Base-by-base conservation (phyloP, 1,140 invertebrate species). In the Aradophagus sp. region DNA sequence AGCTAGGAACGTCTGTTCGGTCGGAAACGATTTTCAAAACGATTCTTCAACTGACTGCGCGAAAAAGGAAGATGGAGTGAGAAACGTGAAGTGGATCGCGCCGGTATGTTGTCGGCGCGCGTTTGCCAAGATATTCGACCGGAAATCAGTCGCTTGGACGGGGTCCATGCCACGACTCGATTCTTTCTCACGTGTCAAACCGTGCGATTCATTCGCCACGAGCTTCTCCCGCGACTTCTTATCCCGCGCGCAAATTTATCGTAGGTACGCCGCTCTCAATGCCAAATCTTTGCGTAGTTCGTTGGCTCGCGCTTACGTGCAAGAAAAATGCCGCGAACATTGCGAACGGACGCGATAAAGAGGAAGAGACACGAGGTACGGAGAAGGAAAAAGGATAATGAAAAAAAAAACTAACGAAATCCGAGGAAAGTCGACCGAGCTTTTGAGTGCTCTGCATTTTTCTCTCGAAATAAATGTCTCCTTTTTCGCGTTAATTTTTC, bases 91-190 rank as follows among this genome's bases (percentile, higher is more conserved):
- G 8, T 41, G 39, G 32, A 42, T 36, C 32, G 34, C 27, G 39
- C 42, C 36, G 42, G 48, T 39, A 47, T 47, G 56, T 23, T 70
- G 26, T 13, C 15, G 8, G 14, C 16, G 17, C 26, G 12, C 38
- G 44, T n/a, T 52, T 45, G 66, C 71, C 61, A 63, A 74, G 65
- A 74, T 47, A 73, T 66, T 72, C 59, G 12, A 50, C 59, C 67
- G 70, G 74, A 80, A 81, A 80, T 80, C 80, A 81, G 80, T 75
- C 71, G 70, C 53, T 77, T 80, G 78, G 78, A 79, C 75, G 34
- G 1, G 47, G 74, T 81, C 80, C 78, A 79, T 79, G 63, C 47
- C 35, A 63, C 48, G 61, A 53, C 32, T 38, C 52, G 48, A 56
- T 75, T 65, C 70, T 38, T 48, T 69, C 39, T 59, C 58, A 55